Conservation (phyloP, 2,888 invertebrate species). For the Orthosia gracilis region DNA sequence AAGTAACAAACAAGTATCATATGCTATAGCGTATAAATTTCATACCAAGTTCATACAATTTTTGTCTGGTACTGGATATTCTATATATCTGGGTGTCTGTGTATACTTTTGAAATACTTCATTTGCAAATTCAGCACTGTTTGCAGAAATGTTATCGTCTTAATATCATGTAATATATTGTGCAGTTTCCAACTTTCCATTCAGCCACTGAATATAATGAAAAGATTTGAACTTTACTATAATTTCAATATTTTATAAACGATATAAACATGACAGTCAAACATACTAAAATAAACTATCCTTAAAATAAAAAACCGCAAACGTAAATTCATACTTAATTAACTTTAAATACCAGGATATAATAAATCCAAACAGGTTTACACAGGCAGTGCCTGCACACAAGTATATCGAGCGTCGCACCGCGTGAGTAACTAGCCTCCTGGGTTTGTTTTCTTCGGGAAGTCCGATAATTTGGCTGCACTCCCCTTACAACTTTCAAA, state of each 20-base stretch:
- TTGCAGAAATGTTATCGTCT: neutral
- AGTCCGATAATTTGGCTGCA: conserved; percentile 85
- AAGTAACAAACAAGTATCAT: too few species aligned
- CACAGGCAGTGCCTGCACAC: conserved; percentile 52
- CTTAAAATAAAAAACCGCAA: too few species aligned
- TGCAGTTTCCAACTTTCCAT: too few species aligned
- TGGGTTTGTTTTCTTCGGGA: conserved; percentile 82
- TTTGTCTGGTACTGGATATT: too few species aligned
- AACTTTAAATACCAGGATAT: conserved; percentile 41
- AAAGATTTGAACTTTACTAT: neutral
- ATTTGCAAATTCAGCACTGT: neutral
- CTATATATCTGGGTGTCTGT: too few species aligned
- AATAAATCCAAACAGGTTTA: conserved; percentile 54
- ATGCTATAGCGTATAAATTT: too few species aligned
- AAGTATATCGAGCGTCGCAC: conserved; percentile 71
- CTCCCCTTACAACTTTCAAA: conserved; percentile 64
- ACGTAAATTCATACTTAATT: neutral
- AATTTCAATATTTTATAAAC: neutral
- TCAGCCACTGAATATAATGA: neutral
- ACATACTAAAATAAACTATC: neutral
- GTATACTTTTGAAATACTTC: neutral
- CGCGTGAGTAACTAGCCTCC: conserved; percentile 74
- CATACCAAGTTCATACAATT: too few species aligned
- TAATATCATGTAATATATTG: neutral
- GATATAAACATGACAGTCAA: neutral